phyloP scores from a whole-genome alignment of 1,140 invertebrate species.

The Eueides isabella region DNA sequence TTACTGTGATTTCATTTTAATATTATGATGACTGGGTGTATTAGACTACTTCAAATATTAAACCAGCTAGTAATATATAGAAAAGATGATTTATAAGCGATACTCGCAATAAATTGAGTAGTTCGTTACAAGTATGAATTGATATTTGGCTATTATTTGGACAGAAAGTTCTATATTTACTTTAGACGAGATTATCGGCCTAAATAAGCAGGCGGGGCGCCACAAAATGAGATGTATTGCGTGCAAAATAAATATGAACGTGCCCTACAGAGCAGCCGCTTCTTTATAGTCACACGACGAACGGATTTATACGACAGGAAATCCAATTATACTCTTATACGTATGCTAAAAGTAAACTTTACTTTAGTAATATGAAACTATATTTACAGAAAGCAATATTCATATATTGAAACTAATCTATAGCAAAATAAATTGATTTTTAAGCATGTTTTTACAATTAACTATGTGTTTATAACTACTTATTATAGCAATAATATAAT shows the following conservation, averaged over 20 bases:
- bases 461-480: too few species aligned
- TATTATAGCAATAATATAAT: too few species aligned
- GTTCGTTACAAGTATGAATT: background rate
- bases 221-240: slow-evolving; percentile 22
- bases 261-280: background rate
- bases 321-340: background rate
- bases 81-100: too few species aligned
- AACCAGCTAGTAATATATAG: too few species aligned
- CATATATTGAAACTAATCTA: background rate
- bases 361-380: background rate
- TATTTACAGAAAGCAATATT: slow-evolving; percentile 1
- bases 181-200: slow-evolving; percentile 18
- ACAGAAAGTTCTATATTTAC: slow-evolving; percentile 18
- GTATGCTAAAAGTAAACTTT: background rate
- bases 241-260: slow-evolving; percentile 22
- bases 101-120: background rate
- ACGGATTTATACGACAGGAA: slow-evolving; percentile 11
- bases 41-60: too few species aligned
- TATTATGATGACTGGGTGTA: too few species aligned
- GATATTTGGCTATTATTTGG: slow-evolving; percentile 16
- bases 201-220: slow-evolving; percentile 16
- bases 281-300: slow-evolving; percentile 12
- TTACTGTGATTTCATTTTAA: background rate
- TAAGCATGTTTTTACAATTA: too few species aligned
- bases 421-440: too few species aligned